These are phyloP conservation scores for Amia ocellicauda DNA, from an alignment of 2,113 vertebrate species.

Conservation along the genomic window DNA sequence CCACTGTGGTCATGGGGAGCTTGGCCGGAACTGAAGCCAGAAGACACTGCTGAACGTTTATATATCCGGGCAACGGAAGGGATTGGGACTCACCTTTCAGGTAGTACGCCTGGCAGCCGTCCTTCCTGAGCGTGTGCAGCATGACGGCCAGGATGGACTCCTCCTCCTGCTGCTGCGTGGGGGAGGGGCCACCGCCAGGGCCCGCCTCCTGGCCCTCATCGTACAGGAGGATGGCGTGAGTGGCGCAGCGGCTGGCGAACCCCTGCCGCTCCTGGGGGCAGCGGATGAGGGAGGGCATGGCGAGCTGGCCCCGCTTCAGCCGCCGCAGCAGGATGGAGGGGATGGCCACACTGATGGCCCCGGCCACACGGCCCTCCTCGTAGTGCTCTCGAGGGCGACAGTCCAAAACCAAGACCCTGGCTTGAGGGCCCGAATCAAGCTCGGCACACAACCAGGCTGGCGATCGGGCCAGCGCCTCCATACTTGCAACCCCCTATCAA, in stretches of 20 bases:
- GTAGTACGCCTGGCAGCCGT: slow-evolving; percentile 89
- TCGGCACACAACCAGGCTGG: no score
- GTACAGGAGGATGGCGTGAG: slow-evolving; percentile 91
- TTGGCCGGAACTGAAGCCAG: no score
- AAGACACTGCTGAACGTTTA: no score
- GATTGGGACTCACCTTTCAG: slow-evolving; percentile 80
- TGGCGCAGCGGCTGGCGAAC: slow-evolving; percentile 83
- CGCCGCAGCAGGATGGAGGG: slow-evolving; percentile 93
- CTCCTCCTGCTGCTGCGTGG: slow-evolving; percentile 47
- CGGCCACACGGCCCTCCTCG: slow-evolving; percentile 91
- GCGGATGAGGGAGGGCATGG: slow-evolving; percentile 85
- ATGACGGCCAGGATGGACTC: slow-evolving; percentile 85
- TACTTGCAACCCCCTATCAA: no score
- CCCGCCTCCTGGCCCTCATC: slow-evolving; percentile 85
- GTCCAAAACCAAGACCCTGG: slow-evolving; percentile 80
- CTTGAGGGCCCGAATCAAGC: no score
- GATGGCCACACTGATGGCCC: slow-evolving; percentile 91
- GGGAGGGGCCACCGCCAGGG: slow-evolving; percentile 72
- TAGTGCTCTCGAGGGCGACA: slow-evolving; percentile 91
- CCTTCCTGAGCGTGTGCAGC: slow-evolving; percentile 90
- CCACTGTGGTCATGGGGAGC: no score
- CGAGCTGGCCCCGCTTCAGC: slow-evolving; percentile 91
- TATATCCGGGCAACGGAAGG: no score
- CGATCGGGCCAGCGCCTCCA: no score
- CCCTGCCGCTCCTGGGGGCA: slow-evolving; percentile 85